Percentiles rank a stretch among this genome's conserved stretches.
These are phyloP conservation scores for Pituophis catenifer DNA, from an alignment of 2,113 vertebrate species.

Conservation along the genomic window DNA sequence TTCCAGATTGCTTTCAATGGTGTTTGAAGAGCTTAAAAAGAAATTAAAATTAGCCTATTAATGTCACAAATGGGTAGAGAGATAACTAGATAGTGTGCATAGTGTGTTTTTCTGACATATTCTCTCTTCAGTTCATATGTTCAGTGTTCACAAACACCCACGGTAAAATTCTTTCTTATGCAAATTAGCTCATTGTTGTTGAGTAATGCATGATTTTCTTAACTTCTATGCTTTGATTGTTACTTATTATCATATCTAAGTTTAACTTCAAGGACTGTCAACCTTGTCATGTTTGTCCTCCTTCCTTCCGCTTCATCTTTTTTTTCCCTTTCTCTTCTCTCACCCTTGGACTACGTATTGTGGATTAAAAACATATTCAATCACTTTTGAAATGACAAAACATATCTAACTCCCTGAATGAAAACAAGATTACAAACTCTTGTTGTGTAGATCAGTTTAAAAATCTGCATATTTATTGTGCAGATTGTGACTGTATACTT, in stretches of 20 bases:
- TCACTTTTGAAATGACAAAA: neutral
- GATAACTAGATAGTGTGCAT: neutral
- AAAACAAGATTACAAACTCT: neutral
- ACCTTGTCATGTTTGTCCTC: neutral
- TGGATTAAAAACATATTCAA: neutral
- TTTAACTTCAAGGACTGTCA: slow-evolving; percentile 1
- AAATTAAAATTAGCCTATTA: neutral
- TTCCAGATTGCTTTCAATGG: neutral
- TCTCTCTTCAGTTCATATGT: neutral
- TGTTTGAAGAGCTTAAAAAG: neutral
- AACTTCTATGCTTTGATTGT: slow-evolving; percentile 27
- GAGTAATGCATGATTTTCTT: neutral
- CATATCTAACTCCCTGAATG: neutral
- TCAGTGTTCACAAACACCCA: neutral
- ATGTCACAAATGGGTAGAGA: neutral
- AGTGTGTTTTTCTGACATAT: neutral
- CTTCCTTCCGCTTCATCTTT: neutral
- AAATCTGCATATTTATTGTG: neutral
- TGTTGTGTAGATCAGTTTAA: neutral
- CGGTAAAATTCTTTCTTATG: neutral
- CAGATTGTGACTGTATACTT: neutral
- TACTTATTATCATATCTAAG: slow-evolving; percentile 34
- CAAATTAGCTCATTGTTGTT: neutral
- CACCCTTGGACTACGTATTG: neutral
- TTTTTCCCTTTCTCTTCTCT: neutral